phyloP scores from a whole-genome alignment of 2,888 invertebrate genomes.

The Drosophila borborema region DNA sequence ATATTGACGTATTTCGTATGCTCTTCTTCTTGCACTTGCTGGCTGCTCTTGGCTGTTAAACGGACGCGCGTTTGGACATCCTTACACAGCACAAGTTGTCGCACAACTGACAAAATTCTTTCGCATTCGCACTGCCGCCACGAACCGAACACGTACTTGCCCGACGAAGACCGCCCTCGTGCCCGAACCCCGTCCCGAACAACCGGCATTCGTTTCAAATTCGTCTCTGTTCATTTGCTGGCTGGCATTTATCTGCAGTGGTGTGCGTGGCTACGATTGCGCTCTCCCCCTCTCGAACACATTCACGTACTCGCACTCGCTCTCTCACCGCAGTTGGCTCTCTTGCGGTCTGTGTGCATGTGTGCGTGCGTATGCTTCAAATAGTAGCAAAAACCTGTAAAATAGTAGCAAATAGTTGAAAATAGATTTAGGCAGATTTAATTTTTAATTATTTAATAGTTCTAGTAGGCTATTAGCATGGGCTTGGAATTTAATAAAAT shows the following conservation, averaged over 20 bases:
- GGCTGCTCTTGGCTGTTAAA: conserved; percentile 45
- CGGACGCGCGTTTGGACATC: conserved; percentile 85
- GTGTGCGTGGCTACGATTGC: conserved; percentile 48
- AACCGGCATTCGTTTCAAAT: conserved; percentile 47
- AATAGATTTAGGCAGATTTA: neutral
- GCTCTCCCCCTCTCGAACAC: conserved; percentile 16
- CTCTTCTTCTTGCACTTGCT: conserved; percentile 35
- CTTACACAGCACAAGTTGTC: conserved; percentile 87
- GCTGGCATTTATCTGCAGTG: conserved; percentile 34
- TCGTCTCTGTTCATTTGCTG: conserved; percentile 65
- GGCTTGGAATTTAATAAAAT: neutral
- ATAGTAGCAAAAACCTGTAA: conserved; percentile 32
- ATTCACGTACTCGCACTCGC: conserved; percentile 14
- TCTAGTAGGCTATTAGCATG: neutral
- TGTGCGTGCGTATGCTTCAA: neutral
- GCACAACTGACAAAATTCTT: conserved; percentile 86
- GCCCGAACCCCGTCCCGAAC: conserved; percentile 43
- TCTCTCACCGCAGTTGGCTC: conserved; percentile 1
- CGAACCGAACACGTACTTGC: conserved; percentile 17
- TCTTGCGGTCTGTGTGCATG: neutral
- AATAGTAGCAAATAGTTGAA: conserved; percentile 29
- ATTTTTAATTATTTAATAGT: no score
- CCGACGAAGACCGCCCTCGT: conserved; percentile 6
- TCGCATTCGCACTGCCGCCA: conserved; percentile 67
- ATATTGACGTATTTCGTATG: conserved; percentile 49